These are phyloP conservation scores for Anser brachyrhynchus DNA, from an alignment of 2,113 vertebrate species.

Conservation along the genomic window DNA sequence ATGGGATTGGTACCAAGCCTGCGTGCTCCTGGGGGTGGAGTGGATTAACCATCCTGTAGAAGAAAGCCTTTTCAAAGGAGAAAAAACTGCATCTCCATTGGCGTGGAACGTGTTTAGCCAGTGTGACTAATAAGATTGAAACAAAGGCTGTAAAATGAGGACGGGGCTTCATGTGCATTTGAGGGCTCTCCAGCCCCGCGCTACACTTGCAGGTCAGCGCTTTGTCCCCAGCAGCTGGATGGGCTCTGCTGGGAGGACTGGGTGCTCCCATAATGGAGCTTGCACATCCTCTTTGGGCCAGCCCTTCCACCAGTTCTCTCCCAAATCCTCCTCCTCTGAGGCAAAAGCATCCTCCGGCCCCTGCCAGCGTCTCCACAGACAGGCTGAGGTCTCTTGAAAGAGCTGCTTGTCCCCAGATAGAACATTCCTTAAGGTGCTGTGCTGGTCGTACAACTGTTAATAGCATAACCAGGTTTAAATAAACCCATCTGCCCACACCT, in stretches of 20 bases:
- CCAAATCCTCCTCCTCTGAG: background rate
- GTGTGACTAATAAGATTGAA: background rate
- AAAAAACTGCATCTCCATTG: background rate
- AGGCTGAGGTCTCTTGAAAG: background rate
- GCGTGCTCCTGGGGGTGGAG: background rate
- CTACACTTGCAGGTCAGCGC: background rate
- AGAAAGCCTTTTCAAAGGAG: background rate
- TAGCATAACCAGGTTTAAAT: background rate
- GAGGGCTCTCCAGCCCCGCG: background rate
- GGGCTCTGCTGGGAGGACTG: background rate
- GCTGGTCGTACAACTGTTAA: background rate
- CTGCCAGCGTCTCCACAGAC: background rate
- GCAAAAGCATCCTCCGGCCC: background rate
- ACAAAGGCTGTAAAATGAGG: background rate
- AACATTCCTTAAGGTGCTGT: background rate
- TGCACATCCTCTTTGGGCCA: background rate
- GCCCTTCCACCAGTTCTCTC: background rate
- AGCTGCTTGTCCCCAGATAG: background rate
- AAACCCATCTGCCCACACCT: background rate
- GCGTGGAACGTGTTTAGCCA: background rate
- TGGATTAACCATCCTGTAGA: background rate
- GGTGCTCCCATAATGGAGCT: background rate
- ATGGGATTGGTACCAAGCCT: background rate
- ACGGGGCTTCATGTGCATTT: no score
- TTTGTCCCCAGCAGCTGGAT: background rate